These are phyloP conservation scores for Leuctra nigra DNA, from an alignment of 2,888 invertebrate species.

Conservation along the genomic window DNA sequence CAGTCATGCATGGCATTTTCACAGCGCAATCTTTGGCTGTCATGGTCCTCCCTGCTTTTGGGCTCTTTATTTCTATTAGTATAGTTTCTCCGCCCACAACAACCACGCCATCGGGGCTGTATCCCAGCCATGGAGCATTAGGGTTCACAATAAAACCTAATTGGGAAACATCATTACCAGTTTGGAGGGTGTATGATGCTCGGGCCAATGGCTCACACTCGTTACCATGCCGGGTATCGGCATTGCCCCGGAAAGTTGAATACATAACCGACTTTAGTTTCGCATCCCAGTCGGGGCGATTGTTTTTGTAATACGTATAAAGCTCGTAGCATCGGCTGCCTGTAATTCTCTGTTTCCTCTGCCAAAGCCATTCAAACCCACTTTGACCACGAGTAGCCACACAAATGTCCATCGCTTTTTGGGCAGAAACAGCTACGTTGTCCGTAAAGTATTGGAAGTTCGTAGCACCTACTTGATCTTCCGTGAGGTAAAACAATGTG, in stretches of 20 bases:
- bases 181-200: too few species aligned
- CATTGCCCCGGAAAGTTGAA: neutral
- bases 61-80: conserved; percentile 4
- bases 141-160: conserved; percentile 4
- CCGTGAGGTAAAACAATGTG: too few species aligned
- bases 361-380: neutral
- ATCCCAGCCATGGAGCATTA: conserved; percentile 6
- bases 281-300: neutral
- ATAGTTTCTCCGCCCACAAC: neutral
- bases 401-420: too few species aligned
- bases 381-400: neutral
- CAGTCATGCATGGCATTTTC: too few species aligned
- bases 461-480: too few species aligned
- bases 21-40: neutral
- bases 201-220: neutral
- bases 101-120: neutral
- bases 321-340: neutral
- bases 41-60: neutral
- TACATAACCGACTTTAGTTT: neutral
- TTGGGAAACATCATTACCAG: too few species aligned
- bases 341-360: neutral
- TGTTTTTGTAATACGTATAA: neutral
- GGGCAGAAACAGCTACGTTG: too few species aligned
- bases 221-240: neutral
- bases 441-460: too few species aligned